phyloP scores from a whole-genome alignment of 2,797 vertebrate species.

The Tapera naevia region DNA sequence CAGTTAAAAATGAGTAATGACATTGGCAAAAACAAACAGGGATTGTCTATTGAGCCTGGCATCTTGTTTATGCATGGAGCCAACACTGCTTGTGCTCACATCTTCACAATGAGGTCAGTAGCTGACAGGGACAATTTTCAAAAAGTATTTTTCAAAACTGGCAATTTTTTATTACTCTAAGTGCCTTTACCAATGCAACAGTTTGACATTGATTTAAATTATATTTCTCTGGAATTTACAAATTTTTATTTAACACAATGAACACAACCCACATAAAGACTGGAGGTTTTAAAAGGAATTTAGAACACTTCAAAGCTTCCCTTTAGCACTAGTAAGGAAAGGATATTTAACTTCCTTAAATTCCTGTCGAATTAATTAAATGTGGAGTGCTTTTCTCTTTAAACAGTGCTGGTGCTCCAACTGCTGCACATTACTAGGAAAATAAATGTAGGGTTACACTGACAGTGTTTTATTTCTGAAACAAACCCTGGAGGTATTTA shows the following conservation, averaged over 20 bases:
- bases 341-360: neutral
- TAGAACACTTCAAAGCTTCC: neutral
- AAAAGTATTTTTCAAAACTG: rapidly evolving
- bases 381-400: neutral
- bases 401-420: neutral
- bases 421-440: neutral
- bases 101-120: neutral
- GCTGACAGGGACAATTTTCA: neutral
- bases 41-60: neutral
- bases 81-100: rapidly evolving
- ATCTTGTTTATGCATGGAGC: neutral
- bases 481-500: too few relatives aligned
- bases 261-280: rapidly evolving
- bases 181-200: too few relatives aligned
- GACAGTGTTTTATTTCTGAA: too few relatives aligned
- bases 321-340: neutral
- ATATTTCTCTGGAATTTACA: neutral
- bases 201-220: neutral
- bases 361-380: neutral
- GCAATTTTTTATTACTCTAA: neutral
- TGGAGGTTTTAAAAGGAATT: neutral
- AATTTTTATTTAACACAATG: neutral
- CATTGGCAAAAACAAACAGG: neutral
- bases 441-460: neutral
- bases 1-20: neutral